A percentile compares a stretch with the other conserved stretches of the same genome.
These are phyloP conservation scores for Cephus runcator DNA, from an alignment of 2,888 invertebrate genomes.

Conservation along the genomic window DNA sequence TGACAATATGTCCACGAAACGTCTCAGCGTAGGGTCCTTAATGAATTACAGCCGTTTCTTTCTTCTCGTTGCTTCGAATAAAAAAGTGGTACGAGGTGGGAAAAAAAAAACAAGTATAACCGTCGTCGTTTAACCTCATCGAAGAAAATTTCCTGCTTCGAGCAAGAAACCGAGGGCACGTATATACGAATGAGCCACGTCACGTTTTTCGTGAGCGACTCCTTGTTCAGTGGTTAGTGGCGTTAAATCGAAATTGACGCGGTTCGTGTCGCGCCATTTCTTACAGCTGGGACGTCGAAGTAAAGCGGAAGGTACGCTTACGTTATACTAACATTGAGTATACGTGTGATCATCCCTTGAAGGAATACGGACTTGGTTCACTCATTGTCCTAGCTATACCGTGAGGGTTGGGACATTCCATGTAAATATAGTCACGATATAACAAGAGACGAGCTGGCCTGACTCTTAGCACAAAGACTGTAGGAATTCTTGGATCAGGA, in stretches of 20 bases:
- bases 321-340: not conserved
- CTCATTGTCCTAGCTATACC: not conserved
- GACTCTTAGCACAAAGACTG: not conserved
- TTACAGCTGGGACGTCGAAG: not conserved
- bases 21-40: not conserved
- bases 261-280: slow-evolving; percentile 24
- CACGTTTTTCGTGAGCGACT: not conserved
- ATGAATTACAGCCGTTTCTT: not conserved
- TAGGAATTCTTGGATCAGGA: not conserved
- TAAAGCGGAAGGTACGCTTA: not conserved
- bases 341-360: not conserved
- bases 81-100: not conserved
- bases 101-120: not conserved
- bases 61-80: not conserved
- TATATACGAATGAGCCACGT: not conserved
- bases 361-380: not conserved
- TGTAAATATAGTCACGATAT: not conserved
- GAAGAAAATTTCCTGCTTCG: not conserved
- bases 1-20: not conserved
- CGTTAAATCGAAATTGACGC: slow-evolving; percentile 38
- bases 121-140: not conserved
- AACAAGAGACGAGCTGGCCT: not conserved
- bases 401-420: not conserved
- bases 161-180: not conserved
- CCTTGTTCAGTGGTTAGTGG: slow-evolving; percentile 22